phyloP scores from a whole-genome alignment of 2,113 vertebrate genomes.

The Cephalophus harveyi region DNA sequence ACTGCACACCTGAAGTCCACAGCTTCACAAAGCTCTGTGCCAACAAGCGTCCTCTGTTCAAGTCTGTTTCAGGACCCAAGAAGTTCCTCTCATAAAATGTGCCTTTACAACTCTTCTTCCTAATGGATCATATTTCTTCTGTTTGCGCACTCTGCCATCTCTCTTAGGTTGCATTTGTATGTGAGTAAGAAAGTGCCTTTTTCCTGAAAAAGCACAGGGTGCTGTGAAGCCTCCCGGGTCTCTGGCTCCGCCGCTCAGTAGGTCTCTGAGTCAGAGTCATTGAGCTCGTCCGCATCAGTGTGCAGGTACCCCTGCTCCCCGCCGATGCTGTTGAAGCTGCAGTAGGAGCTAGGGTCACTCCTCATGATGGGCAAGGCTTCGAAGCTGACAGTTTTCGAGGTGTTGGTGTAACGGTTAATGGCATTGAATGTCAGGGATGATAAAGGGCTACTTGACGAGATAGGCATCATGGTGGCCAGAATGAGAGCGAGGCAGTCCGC shows the following conservation, averaged over 20 bases:
- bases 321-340: slow-evolving; percentile 96
- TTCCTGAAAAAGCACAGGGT: slow-evolving; percentile 67
- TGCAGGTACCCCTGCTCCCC: slow-evolving; percentile 91
- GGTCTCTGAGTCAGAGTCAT: slow-evolving; percentile 98
- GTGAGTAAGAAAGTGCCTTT: slow-evolving; percentile 60
- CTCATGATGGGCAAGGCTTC: slow-evolving; percentile 92
- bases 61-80: slow-evolving; percentile 78
- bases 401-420: slow-evolving; percentile 96
- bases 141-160: slow-evolving; percentile 67
- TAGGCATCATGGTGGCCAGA: slow-evolving; percentile 98
- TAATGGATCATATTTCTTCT: slow-evolving; percentile 67
- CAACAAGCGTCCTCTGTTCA: slow-evolving; percentile 69
- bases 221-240: slow-evolving; percentile 61
- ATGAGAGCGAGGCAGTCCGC: slow-evolving; percentile 98
- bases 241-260: slow-evolving; percentile 84
- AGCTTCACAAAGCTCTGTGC: slow-evolving; percentile 79
- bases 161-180: slow-evolving; percentile 55
- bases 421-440: slow-evolving; percentile 92
- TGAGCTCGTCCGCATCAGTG: slow-evolving; percentile 93
- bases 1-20: slow-evolving; percentile 77
- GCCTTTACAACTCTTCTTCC: slow-evolving; percentile 77
- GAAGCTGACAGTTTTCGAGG: slow-evolving; percentile 95
- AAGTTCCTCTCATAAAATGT: slow-evolving; percentile 81
- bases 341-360: slow-evolving; percentile 91
- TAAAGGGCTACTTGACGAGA: slow-evolving; percentile 89